Evolutionary conservation across 2,113 vertebrate genomes (phyloP), one percentile per base, ranked within the genome.

Genomic region (Vidua chalybeata): DNA sequence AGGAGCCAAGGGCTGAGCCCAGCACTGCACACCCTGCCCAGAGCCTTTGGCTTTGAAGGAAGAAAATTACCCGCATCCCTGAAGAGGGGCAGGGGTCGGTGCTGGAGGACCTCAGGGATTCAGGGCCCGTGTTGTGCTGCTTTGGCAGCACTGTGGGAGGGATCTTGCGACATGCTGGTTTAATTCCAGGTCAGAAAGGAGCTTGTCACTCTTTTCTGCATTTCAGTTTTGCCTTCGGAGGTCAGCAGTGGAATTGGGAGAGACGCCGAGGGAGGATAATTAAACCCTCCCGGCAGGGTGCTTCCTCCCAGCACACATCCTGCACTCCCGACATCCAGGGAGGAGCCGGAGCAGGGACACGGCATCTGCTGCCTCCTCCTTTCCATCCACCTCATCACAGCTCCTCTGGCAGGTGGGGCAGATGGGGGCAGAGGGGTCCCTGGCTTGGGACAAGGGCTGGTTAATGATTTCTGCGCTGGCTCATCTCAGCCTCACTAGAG

Each of bases 111-210:
- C 31, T 12, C 28, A 12, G 46, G 27, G 9, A 22, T 43, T 68
- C 82, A 21, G 71, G 7, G 7, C 21, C 11, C 12, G 52, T 2
- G 7, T 73, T 49, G 73, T 35, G 74, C 64, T 0, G 1, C 59
- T 74, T 81, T 11, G 35, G 74, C 61, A 77, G 91, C 21, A 0
- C 79, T 41, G 80, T 3, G 19, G 64, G 90, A 89, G 75, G 58
- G 67, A 52, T 14, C 52, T 48, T 88, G 90, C 31, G 39, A 37
- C 85, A 35, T 6, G 8, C 75, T 61, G 52, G 22, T 91, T 91
- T 86, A 61, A 93, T 97, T 96, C 92, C 84, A 95, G 96, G 75
- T 84, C 78, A 96, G 64, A 79, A 78, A 92, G 86, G 59, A 93
- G 81, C 49, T 82, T 76, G 83, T 86, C 75, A 69, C 71, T 24